Conservation (phyloP, 1,140 invertebrate species). For the Apis dorsata region DNA sequence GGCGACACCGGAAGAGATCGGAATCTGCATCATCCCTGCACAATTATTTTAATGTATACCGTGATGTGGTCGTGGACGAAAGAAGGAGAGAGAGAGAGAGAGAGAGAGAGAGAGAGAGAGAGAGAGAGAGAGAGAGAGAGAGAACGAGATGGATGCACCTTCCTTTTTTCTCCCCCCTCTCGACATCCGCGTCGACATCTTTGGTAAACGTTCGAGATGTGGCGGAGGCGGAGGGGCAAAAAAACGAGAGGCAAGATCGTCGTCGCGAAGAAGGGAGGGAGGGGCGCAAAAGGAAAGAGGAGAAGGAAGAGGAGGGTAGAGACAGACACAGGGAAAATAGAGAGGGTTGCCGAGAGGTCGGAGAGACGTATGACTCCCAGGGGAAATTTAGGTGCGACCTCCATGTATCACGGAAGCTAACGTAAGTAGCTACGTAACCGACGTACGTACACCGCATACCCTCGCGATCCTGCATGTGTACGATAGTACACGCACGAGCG, state of each 20-base stretch:
- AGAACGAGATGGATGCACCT: no score
- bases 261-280: neutral
- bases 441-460: slow-evolving; percentile 57
- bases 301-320: slow-evolving; percentile 1
- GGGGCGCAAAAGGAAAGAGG: no score
- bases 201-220: slow-evolving; percentile 6
- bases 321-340: slow-evolving; percentile 24
- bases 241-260: neutral
- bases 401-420: slow-evolving; percentile 71
- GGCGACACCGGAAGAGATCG: neutral
- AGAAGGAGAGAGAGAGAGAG: neutral
- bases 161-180: neutral
- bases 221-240: neutral
- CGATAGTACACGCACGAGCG: slow-evolving; percentile 2
- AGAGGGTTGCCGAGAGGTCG: slow-evolving; percentile 42
- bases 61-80: neutral
- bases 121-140: neutral
- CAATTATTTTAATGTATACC: slow-evolving; percentile 18
- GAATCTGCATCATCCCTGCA: neutral
- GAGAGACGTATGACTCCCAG: slow-evolving; percentile 67
- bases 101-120: neutral
- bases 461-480: slow-evolving; percentile 10
- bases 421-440: slow-evolving; percentile 70
- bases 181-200: neutral
- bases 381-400: slow-evolving; percentile 73